These are phyloP conservation scores for Hydractinia echinata DNA, from an alignment of 30 jellyfish, hydroid and myxozoan species.

Conservation along the genomic window DNA sequence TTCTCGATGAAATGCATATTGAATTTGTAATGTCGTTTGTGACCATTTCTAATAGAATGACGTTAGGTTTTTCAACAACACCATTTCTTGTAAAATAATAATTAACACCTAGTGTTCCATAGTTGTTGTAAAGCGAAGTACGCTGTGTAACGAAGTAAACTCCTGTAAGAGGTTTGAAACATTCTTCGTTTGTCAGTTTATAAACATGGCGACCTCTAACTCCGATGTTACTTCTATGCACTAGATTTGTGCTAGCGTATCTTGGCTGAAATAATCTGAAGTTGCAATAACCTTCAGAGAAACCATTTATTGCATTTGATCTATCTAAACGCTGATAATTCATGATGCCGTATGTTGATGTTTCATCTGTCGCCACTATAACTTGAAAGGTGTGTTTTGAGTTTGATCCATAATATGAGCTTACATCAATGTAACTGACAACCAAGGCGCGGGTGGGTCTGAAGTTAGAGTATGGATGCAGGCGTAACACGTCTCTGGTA, in stretches of 20 bases:
- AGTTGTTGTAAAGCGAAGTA: no score
- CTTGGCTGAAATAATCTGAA: not conserved
- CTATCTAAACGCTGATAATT: not conserved
- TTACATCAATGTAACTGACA: slow-evolving; percentile 6
- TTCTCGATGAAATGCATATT: not conserved
- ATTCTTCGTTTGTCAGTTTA: not conserved
- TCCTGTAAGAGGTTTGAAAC: slow-evolving; percentile 10
- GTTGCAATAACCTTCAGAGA: not conserved
- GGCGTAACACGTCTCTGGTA: not conserved
- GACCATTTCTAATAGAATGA: not conserved
- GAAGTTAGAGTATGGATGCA: not conserved
- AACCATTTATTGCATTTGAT: not conserved
- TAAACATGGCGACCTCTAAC: slow-evolving; percentile 2
- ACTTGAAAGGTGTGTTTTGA: slow-evolving; percentile 3
- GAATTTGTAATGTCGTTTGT: not conserved
- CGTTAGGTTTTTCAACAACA: no score
- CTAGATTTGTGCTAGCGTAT: not conserved
- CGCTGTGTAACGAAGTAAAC: not conserved
- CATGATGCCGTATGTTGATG: not conserved
- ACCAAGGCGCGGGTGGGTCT: slow-evolving; percentile 1
- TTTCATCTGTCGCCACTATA: slow-evolving; percentile 1
- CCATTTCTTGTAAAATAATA: no score
- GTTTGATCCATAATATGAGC: not conserved
- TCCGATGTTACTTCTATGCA: not conserved
- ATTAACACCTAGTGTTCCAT: no score